Conservation (phyloP, 1,140 invertebrate genomes). For the Bilobella aurantiaca region DNA sequence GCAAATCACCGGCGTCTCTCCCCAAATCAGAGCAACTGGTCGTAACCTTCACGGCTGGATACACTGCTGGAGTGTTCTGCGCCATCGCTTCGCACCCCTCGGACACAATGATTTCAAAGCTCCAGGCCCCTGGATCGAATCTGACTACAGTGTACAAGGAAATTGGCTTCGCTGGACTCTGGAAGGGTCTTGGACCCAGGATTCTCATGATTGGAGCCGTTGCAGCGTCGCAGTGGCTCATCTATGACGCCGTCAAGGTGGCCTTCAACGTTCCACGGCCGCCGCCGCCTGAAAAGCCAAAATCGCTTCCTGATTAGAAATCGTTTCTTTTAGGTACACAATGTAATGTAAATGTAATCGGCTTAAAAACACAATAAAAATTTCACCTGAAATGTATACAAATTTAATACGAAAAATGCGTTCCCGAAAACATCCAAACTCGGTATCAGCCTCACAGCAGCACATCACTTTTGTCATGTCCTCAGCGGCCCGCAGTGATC, state of each 20-base stretch:
- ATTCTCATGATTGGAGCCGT: slow-evolving; percentile 64
- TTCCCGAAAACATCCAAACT: no score
- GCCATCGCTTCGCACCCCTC: slow-evolving; percentile 98
- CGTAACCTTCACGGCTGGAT: slow-evolving; percentile 95
- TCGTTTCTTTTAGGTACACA: no score
- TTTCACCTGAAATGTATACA: no score
- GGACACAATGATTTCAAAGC: slow-evolving; percentile 96
- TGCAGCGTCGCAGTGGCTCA: slow-evolving; percentile 61
- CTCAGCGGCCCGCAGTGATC: no score
- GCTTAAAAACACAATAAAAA: no score
- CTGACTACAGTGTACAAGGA: slow-evolving; percentile 63
- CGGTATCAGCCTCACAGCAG: no score
- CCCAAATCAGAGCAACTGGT: slow-evolving; percentile 87
- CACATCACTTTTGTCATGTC: no score
- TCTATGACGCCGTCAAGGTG: slow-evolving; percentile 54
- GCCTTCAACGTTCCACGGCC: slow-evolving; percentile 49
- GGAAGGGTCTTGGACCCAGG: slow-evolving; percentile 55
- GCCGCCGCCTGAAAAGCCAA: slow-evolving; percentile 54
- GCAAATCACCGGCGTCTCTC: slow-evolving; percentile 88
- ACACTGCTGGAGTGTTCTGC: slow-evolving; percentile 99
- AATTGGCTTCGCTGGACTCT: slow-evolving; percentile 51
- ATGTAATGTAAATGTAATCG: no score
- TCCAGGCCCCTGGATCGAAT: slow-evolving; percentile 78
- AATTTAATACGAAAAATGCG: no score
- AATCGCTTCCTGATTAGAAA: slow-evolving; percentile 20